phyloP scores from a whole-genome alignment of 1,140 invertebrate genomes.

The Lordiphosa clarofinis region DNA sequence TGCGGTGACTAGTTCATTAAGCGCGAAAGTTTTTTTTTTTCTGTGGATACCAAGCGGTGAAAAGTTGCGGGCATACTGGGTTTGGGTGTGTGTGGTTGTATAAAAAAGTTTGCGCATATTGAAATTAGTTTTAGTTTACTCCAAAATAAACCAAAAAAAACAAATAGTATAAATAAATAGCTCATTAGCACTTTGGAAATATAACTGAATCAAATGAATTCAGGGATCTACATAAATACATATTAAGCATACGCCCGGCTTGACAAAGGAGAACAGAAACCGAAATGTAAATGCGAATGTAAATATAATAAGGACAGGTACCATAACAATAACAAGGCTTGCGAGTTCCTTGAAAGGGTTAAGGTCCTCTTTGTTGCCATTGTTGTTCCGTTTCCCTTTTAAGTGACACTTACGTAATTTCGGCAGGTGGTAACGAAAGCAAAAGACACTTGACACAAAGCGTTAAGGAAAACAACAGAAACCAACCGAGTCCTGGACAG shows the following conservation, averaged over 20 bases:
- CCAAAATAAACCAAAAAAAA: constrained; percentile 19
- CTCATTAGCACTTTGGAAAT: constrained; percentile 45
- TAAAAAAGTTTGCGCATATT: constrained; percentile 50
- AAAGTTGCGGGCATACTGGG: constrained; percentile 19
- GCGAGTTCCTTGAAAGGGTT: constrained; percentile 53
- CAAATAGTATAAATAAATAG: constrained; percentile 5
- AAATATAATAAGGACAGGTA: constrained; percentile 44
- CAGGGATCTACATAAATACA: constrained; percentile 24
- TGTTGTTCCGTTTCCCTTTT: constrained; percentile 30
- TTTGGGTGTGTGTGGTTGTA: constrained; percentile 7
- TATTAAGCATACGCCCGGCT: constrained; percentile 12
- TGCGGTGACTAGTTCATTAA: constrained; percentile 55
- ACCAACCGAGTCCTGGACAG: constrained; percentile 1
- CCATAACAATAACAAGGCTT: constrained; percentile 16
- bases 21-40: constrained; percentile 30
- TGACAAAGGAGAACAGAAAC: constrained; percentile 11
- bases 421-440: constrained; percentile 53
- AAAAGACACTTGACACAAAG: constrained; percentile 49
- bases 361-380: not conserved
- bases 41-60: not conserved
- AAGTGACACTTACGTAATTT: constrained; percentile 69
- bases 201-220: constrained; percentile 22
- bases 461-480: constrained; percentile 34
- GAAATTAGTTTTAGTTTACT: constrained; percentile 40
- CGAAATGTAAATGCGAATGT: constrained; percentile 32